phyloP scores from a whole-genome alignment of 2,888 invertebrate species.

The Drosophila eohydei region DNA sequence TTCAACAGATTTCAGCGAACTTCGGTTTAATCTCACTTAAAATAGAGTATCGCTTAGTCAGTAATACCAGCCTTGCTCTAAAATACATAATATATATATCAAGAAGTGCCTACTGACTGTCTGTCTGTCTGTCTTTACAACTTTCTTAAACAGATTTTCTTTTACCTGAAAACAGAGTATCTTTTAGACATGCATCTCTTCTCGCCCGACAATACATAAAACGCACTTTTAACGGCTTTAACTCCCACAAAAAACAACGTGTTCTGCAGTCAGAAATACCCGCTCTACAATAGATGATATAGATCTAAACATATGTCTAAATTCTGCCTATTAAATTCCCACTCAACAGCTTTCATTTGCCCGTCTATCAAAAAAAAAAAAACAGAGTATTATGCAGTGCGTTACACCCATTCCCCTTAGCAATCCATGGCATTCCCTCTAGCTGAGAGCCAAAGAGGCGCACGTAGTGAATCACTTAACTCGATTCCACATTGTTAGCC shows the following conservation, averaged over 20 bases:
- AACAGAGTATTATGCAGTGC: not conserved
- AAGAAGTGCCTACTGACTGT: not conserved
- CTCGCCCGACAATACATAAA: too few species aligned
- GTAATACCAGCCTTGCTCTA: not conserved
- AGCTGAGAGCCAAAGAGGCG: conserved; percentile 39
- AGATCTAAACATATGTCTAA: too few species aligned
- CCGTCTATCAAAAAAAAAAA: not conserved
- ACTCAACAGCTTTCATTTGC: not conserved
- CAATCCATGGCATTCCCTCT: conserved; percentile 16
- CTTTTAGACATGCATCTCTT: too few species aligned
- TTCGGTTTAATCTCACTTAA: not conserved
- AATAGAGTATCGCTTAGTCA: not conserved
- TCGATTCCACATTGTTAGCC: conserved; percentile 53
- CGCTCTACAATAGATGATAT: too few species aligned
- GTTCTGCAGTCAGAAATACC: too few species aligned
- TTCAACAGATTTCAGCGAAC: not conserved
- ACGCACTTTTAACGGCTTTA: too few species aligned
- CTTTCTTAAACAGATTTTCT: not conserved
- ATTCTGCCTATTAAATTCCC: too few species aligned
- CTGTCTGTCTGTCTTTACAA: not conserved
- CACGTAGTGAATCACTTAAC: conserved; percentile 80
- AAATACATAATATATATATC: not conserved
- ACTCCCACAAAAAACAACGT: too few species aligned
- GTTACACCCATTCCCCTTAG: conserved; percentile 10
- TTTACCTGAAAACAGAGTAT: too few species aligned